These are phyloP conservation scores for Australoheros scitulus DNA, from an alignment of 2,113 vertebrate species.

Conservation along the genomic window DNA sequence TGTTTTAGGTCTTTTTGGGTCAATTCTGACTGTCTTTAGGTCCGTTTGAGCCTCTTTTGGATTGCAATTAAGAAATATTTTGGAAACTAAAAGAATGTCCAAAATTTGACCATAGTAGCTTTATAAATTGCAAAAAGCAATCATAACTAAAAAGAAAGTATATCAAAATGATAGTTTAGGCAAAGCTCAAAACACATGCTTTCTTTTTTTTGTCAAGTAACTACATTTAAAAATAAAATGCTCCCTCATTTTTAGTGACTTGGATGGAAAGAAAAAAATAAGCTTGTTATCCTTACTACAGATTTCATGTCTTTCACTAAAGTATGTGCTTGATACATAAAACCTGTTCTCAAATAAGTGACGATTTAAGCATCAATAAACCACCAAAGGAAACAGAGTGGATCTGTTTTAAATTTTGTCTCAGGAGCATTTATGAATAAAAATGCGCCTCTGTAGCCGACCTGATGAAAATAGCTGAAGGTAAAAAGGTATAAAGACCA, in stretches of 20 bases:
- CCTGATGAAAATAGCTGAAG: conserved; percentile 59
- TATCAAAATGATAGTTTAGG: not conserved
- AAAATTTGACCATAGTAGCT: not conserved
- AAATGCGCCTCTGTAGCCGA: conserved; percentile 21
- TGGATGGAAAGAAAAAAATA: not conserved
- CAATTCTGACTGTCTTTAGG: not conserved
- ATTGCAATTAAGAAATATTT: not conserved
- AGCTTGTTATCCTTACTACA: not conserved
- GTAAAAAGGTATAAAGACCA: conserved; percentile 48
- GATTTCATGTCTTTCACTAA: not conserved
- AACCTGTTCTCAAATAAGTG: not conserved
- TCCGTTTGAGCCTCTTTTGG: not conserved
- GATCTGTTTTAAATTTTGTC: conserved; percentile 36
- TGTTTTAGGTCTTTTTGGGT: not conserved
- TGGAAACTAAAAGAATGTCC: not conserved
- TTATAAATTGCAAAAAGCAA: not conserved
- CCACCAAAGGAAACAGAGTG: conserved; percentile 37
- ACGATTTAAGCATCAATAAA: conserved; percentile 31
- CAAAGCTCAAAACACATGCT: not conserved
- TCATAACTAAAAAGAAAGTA: not conserved
- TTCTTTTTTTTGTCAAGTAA: no score
- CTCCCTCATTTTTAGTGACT: not conserved
- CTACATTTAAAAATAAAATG: not conserved
- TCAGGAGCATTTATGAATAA: conserved; percentile 23
- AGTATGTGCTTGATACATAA: not conserved